Percentiles rank a stretch among this genome's conserved stretches.
phyloP scores from a whole-genome alignment of 2,113 vertebrate genomes.

The Egretta garzetta region DNA sequence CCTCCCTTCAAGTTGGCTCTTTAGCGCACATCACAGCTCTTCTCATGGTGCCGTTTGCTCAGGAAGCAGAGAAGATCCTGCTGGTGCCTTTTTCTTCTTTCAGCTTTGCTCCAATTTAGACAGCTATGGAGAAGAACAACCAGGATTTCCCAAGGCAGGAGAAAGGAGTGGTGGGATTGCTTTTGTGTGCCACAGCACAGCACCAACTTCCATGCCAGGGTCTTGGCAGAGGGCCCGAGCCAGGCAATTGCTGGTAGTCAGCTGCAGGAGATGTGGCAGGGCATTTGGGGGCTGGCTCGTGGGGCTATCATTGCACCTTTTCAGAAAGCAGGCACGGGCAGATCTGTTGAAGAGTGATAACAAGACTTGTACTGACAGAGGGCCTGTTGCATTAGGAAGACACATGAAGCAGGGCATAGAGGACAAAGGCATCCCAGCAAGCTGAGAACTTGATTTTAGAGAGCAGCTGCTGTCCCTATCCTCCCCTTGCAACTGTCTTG shows the following conservation, averaged over 20 bases:
- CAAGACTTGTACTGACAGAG: not conserved
- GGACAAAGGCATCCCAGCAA: not conserved
- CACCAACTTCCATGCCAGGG: too few species aligned
- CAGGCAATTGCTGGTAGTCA: not conserved
- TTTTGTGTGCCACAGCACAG: not conserved
- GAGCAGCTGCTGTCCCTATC: not conserved
- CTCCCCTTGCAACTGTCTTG: not conserved
- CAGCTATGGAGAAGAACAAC: not conserved
- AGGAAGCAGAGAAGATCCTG: not conserved
- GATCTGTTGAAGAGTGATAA: not conserved
- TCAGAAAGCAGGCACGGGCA: not conserved
- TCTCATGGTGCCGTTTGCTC: not conserved
- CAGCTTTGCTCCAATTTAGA: not conserved
- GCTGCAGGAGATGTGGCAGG: not conserved
- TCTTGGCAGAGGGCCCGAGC: not conserved
- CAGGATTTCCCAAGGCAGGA: not conserved
- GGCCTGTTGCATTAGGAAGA: not conserved
- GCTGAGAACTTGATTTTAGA: not conserved
- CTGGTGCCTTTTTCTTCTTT: not conserved
- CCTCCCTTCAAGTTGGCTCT: not conserved
- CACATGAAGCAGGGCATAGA: not conserved
- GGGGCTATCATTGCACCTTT: not conserved
- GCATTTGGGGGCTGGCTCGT: not conserved
- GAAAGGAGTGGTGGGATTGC: not conserved
- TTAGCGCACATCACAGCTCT: not conserved